A percentile compares a stretch with the other conserved stretches of the same genome.
Conservation (phyloP, 2,888 invertebrate species). For the Latrodectus elegans region DNA sequence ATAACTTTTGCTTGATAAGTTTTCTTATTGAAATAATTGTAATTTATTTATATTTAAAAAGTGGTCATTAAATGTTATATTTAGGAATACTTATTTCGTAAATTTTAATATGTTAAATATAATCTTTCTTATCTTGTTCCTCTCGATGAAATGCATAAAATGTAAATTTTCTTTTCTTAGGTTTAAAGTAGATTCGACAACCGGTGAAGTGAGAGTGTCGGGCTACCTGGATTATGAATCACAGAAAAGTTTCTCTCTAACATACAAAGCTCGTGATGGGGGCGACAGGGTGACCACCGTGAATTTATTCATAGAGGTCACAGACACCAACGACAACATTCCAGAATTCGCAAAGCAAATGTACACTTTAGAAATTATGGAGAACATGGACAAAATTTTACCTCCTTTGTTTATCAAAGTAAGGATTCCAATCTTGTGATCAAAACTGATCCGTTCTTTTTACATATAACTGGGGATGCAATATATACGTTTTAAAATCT, state of each 20-base stretch:
- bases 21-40: too few species aligned
- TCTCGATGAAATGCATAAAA: too few species aligned
- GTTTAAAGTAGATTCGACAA: constrained; percentile 82
- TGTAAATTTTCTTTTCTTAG: constrained; percentile 66
- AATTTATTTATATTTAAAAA: too few species aligned
- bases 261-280: constrained; percentile 86
- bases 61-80: too few species aligned
- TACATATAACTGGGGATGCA: too few species aligned
- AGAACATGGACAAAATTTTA: constrained; percentile 85
- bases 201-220: constrained; percentile 82
- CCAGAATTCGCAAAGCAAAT: constrained; percentile 83
- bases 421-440: background rate
- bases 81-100: too few species aligned
- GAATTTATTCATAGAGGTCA: constrained; percentile 82
- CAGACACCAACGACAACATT: constrained; percentile 86
- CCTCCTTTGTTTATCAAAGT: constrained; percentile 85
- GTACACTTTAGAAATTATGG: constrained; percentile 84
- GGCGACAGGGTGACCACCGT: constrained; percentile 82
- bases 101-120: too few species aligned
- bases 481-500: too few species aligned
- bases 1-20: too few species aligned
- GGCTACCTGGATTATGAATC: constrained; percentile 84
- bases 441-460: background rate
- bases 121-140: background rate
- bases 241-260: constrained; percentile 86